Conservation (phyloP, 2,113 vertebrate species). For the Quiscalus mexicanus region DNA sequence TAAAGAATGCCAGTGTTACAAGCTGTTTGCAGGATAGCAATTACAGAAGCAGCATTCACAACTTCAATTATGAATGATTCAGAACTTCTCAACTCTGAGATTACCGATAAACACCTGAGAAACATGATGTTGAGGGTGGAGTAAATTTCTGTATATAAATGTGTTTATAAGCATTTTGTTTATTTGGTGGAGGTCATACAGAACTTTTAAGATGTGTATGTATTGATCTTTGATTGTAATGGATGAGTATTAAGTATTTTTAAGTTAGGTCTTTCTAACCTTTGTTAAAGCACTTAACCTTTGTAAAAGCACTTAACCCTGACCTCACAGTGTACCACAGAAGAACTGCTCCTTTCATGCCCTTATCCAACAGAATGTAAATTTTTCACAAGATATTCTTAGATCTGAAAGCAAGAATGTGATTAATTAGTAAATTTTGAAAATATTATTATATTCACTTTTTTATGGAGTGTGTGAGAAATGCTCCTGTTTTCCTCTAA, state of each 20-base stretch:
- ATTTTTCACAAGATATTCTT: background rate
- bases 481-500: background rate
- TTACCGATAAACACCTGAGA: background rate
- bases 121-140: background rate
- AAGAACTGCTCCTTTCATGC: background rate
- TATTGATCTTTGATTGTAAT: background rate
- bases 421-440: background rate
- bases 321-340: background rate
- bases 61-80: background rate
- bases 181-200: background rate
- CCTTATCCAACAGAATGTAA: background rate
- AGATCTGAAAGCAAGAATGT: background rate
- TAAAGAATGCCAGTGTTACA: background rate
- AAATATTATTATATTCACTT: background rate
- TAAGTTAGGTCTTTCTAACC: background rate
- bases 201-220: background rate
- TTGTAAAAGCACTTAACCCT: background rate
- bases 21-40: background rate
- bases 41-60: background rate
- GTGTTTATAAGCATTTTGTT: constrained; percentile 12
- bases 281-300: background rate
- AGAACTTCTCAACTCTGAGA: background rate
- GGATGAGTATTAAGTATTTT: background rate
- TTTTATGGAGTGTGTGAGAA: background rate
- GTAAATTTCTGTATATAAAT: constrained; percentile 13